Evolutionary conservation across 2,888 invertebrate genomes (phyloP).

Genomic region (Coenonympha glycerion): DNA sequence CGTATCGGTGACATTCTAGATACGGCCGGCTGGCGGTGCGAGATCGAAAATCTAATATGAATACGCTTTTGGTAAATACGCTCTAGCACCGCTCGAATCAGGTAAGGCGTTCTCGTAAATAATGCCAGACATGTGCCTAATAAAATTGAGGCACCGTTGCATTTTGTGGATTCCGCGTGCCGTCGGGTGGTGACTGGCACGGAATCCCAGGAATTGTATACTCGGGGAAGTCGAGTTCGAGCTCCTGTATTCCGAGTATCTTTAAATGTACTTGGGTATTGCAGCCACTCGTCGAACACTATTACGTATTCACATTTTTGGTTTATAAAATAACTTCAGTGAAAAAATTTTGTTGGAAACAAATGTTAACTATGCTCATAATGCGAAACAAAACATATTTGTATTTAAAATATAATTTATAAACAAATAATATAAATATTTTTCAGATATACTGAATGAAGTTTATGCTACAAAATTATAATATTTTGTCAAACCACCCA

Average conservation of each 20-base stretch:
- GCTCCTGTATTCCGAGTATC: not conserved
- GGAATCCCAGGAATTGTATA: conserved; percentile 12
- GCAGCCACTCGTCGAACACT: not conserved
- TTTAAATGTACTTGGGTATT: not conserved
- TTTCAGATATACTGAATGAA: no score
- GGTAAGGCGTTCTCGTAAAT: conserved; percentile 31
- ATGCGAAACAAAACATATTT: no score
- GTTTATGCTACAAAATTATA: no score
- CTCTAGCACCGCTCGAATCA: conserved; percentile 45
- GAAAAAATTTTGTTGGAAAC: not conserved
- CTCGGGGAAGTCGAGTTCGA: not conserved
- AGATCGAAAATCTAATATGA: conserved; percentile 72
- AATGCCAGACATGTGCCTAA: conserved; percentile 36
- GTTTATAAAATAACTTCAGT: not conserved
- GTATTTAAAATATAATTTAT: no score
- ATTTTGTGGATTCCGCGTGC: conserved; percentile 15
- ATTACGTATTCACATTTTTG: not conserved
- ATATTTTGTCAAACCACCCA: no score
- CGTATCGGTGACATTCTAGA: conserved; percentile 65
- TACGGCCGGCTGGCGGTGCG: conserved; percentile 59
- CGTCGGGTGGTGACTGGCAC: no score
- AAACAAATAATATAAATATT: no score
- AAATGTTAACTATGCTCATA: no score
- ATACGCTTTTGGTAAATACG: conserved; percentile 68
- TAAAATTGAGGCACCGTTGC: conserved; percentile 31